Conservation (phyloP, 2,888 invertebrate species). For the Rhorus exstirpatorius region DNA sequence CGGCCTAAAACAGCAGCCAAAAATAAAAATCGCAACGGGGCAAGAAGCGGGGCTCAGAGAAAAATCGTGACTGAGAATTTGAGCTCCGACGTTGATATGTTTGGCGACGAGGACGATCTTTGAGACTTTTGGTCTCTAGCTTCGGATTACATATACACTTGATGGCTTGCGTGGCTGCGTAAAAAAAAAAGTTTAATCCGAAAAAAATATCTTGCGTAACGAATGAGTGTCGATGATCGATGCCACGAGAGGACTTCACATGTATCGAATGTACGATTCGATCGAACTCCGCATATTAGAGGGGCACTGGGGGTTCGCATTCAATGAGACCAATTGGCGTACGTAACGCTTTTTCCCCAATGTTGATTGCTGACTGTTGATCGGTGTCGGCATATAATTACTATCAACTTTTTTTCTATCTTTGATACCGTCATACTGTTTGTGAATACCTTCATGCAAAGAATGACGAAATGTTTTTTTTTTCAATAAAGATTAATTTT, state of each 20-base stretch:
- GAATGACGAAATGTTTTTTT: constrained; percentile 42
- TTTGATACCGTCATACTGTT: background rate
- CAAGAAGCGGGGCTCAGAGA: constrained; percentile 21
- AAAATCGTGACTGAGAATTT: constrained; percentile 46
- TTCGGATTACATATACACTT: background rate
- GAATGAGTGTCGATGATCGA: too few relatives aligned
- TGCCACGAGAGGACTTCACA: too few relatives aligned
- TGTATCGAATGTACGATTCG: background rate
- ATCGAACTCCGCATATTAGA: background rate
- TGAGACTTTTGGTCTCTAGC: constrained; percentile 40
- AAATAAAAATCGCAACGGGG: constrained; percentile 44
- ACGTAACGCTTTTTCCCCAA: constrained; percentile 30
- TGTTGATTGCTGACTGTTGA: constrained; percentile 60
- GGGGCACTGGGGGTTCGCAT: constrained; percentile 20
- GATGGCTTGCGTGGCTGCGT: constrained; percentile 5
- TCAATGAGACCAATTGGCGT: constrained; percentile 21
- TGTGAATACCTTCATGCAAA: constrained; percentile 19
- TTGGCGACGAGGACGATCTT: constrained; percentile 68
- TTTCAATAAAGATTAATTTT: constrained; percentile 62
- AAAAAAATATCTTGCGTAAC: background rate
- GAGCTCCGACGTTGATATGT: constrained; percentile 79
- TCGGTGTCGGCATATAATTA: constrained; percentile 46
- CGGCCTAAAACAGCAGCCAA: constrained; percentile 68
- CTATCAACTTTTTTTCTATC: constrained; percentile 28
- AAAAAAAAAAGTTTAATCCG: background rate